Percentiles rank a stretch among this genome's conserved stretches.
Evolutionary conservation across 2,113 vertebrate genomes (phyloP).

Genomic region (Zingel zingel): DNA sequence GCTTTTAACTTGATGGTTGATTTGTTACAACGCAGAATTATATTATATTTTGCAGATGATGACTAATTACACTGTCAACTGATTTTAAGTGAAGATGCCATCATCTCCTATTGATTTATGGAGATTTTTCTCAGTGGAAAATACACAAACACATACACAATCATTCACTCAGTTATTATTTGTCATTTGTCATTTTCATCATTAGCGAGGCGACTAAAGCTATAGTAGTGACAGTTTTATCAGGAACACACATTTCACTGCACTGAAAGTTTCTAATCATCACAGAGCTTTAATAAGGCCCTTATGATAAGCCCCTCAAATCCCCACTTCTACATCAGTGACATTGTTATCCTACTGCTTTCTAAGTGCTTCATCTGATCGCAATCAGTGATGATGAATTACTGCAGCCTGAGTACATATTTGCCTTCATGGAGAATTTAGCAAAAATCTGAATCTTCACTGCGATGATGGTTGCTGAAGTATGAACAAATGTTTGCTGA

Average conservation of each 20-base stretch:
- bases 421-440: slow-evolving; percentile 61
- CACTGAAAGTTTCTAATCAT: not conserved
- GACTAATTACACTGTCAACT: slow-evolving; percentile 38
- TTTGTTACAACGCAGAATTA: slow-evolving; percentile 39
- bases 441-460: slow-evolving; percentile 20
- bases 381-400: slow-evolving; percentile 56
- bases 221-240: slow-evolving; percentile 21
- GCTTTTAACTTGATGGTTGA: slow-evolving; percentile 63
- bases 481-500: slow-evolving; percentile 13
- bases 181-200: slow-evolving; percentile 2
- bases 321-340: slow-evolving; percentile 11
- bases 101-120: slow-evolving; percentile 35
- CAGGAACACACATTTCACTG: slow-evolving; percentile 7
- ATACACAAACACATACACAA: not conserved
- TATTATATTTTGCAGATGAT: slow-evolving; percentile 22
- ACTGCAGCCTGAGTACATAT: slow-evolving; percentile 33
- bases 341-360: slow-evolving; percentile 21
- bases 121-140: slow-evolving; percentile 9
- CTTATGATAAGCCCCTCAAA: slow-evolving; percentile 34
- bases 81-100: slow-evolving; percentile 17
- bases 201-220: slow-evolving; percentile 24
- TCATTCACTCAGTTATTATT: slow-evolving; percentile 6
- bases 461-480: slow-evolving; percentile 20
- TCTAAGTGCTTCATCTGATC: slow-evolving; percentile 45
- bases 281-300: not conserved